phyloP scores from a whole-genome alignment of 2,113 vertebrate genomes.

The Amia ocellicauda region DNA sequence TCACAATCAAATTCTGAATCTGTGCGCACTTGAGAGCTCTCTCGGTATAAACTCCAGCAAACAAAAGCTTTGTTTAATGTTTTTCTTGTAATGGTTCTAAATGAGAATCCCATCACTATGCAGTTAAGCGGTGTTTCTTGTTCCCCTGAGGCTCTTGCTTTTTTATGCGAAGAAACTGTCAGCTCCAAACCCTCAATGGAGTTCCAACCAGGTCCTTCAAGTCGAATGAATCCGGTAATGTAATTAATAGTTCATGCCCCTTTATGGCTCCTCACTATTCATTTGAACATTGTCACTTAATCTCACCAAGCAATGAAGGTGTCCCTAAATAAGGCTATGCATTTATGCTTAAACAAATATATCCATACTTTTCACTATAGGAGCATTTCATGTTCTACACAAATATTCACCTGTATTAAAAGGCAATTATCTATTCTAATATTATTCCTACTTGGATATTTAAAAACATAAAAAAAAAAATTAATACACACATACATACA shows the following conservation, averaged over 20 bases:
- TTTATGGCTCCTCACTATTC: conserved; percentile 66
- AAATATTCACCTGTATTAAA: background rate
- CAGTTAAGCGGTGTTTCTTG: conserved; percentile 58
- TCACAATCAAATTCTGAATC: conserved; percentile 58
- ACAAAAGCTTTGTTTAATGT: conserved; percentile 69
- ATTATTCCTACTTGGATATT: no score
- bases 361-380: background rate
- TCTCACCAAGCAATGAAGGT: conserved; percentile 45
- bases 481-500: background rate
- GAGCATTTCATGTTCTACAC: no score
- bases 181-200: conserved; percentile 63
- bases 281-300: conserved; percentile 69
- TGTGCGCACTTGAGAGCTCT: conserved; percentile 52
- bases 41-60: conserved; percentile 56
- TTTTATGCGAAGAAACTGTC: conserved; percentile 70
- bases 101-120: conserved; percentile 65
- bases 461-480: background rate
- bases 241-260: conserved; percentile 58
- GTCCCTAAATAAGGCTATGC: background rate
- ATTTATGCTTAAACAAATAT: background rate
- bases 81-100: conserved; percentile 62
- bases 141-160: conserved; percentile 59
- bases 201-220: conserved; percentile 70
- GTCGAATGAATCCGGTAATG: conserved; percentile 72
- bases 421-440: no score